Conservation (phyloP, 2,888 invertebrate species). For the Tachina grossa region DNA sequence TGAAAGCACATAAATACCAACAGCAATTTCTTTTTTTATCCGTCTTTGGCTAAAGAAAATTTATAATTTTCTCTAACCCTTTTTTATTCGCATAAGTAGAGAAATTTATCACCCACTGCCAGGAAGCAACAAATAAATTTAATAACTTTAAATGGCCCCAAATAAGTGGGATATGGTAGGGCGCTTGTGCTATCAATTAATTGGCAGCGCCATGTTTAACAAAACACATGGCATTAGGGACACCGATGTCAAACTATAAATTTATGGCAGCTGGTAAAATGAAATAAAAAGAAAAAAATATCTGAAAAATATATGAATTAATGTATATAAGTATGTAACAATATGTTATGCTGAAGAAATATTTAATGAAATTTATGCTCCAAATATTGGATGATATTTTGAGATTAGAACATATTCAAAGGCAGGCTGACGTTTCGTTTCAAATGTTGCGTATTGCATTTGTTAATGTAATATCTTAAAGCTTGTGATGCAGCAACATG, state of each 20-base stretch:
- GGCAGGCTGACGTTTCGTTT: too few relatives aligned
- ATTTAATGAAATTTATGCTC: too few relatives aligned
- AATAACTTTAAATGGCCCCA: slow-evolving; percentile 32
- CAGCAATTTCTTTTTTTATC: not conserved
- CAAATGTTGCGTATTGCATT: too few relatives aligned
- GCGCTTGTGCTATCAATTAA: slow-evolving; percentile 38
- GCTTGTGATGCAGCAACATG: too few relatives aligned
- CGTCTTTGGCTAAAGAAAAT: slow-evolving; percentile 6
- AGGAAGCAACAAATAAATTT: slow-evolving; percentile 2
- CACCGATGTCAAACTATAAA: slow-evolving; percentile 4
- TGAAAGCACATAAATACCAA: slow-evolving; percentile 51
- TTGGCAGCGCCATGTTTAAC: slow-evolving; percentile 13
- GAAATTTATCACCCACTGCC: slow-evolving; percentile 18
- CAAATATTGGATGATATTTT: too few relatives aligned
- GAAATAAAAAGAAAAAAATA: slow-evolving; percentile 9
- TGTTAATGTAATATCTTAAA: too few relatives aligned
- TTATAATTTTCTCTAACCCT: slow-evolving; percentile 1
- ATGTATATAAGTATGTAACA: too few relatives aligned
- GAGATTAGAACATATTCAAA: too few relatives aligned
- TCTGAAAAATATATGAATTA: not conserved
- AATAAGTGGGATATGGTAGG: slow-evolving; percentile 25
- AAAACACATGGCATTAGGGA: not conserved
- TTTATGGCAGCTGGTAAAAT: slow-evolving; percentile 30
- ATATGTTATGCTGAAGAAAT: too few relatives aligned
- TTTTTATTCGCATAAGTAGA: not conserved